Base-by-base conservation (phyloP, 1,140 invertebrate species). In the Sweltsa coloradensis region DNA sequence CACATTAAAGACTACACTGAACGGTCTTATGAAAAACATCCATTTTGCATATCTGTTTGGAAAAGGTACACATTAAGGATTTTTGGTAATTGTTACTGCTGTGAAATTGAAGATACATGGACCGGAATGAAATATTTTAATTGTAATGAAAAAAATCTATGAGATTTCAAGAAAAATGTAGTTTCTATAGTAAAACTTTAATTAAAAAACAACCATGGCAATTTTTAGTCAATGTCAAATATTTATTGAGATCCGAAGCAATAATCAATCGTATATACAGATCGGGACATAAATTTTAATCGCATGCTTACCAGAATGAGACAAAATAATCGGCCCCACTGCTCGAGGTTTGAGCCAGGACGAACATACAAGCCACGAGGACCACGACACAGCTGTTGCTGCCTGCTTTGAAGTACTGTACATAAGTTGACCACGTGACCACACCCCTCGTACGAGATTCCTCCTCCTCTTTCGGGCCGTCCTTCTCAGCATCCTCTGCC, bases 261-360 rank as follows among this genome's bases (percentile, higher is more conserved):
- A n/a, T n/a, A n/a, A n/a, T n/a, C n/a, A n/a, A n/a, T n/a, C n/a
- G n/a, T n/a, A n/a, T n/a, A n/a, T n/a, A n/a, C n/a, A n/a, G n/a
- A n/a, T n/a, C n/a, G n/a, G n/a, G n/a, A n/a, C n/a, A n/a, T n/a
- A n/a, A 9, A n/a, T 13, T 2, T 36, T 5, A 26, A 3, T 16
- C 18, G 3, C 1, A 41, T 21, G 25, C 47, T 54, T 52, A 70
- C 78, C 78, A 81, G 47, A 66, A 65, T 9, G 71, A 66, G 2
- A 79, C 65, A 74, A 74, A 81, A 57, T 71, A 79, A 59, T 81
- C 77, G 27, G 65, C 69, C 27, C 69, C 65, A 41, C 70, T 65
- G 45, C 65, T 68, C 3, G 66, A 53, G 0, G 57, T 48, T 60
- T 74, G 72, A 18, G 68, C 64, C 1, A 65, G n/a, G 4, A 78